Evolutionary conservation across 2,888 invertebrate species (phyloP).

Genomic region (Caradrina kadenii): DNA sequence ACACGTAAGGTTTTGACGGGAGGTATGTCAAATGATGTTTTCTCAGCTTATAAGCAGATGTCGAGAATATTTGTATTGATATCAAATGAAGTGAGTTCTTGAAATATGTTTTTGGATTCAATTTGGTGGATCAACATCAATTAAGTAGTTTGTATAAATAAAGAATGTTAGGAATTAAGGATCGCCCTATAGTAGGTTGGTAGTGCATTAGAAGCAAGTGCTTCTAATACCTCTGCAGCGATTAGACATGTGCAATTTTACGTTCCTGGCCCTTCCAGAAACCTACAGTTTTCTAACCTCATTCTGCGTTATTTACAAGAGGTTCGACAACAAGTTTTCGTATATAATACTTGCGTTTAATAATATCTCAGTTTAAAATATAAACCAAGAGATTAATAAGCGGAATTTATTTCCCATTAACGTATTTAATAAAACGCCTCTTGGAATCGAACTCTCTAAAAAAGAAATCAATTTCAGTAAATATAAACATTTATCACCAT

Average conservation of each 20-base stretch:
- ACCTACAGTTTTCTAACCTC: too few relatives aligned
- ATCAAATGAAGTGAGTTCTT: constrained; percentile 69
- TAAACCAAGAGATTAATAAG: constrained; percentile 6
- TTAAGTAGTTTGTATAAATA: constrained; percentile 15
- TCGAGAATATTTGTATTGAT: constrained; percentile 70
- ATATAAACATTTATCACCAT: constrained; percentile 49
- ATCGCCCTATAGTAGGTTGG: too few relatives aligned
- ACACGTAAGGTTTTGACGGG: constrained; percentile 78
- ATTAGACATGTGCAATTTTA: not conserved
- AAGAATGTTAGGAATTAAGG: not conserved
- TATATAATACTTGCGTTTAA: too few relatives aligned
- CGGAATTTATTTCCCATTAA: constrained; percentile 5
- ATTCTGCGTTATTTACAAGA: too few relatives aligned
- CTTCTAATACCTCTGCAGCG: too few relatives aligned
- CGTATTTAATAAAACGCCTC: not conserved
- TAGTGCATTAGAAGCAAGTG: too few relatives aligned
- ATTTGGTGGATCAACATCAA: constrained; percentile 36
- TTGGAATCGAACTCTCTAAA: constrained; percentile 20
- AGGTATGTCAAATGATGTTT: constrained; percentile 83
- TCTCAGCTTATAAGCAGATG: constrained; percentile 87
- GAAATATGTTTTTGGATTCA: constrained; percentile 53
- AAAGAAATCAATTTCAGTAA: constrained; percentile 45
- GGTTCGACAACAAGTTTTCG: too few relatives aligned
- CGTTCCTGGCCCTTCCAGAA: not conserved
- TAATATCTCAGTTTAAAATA: not conserved